These are phyloP conservation scores for Automeris io DNA, from an alignment of 2,888 invertebrate genomes.

Conservation along the genomic window DNA sequence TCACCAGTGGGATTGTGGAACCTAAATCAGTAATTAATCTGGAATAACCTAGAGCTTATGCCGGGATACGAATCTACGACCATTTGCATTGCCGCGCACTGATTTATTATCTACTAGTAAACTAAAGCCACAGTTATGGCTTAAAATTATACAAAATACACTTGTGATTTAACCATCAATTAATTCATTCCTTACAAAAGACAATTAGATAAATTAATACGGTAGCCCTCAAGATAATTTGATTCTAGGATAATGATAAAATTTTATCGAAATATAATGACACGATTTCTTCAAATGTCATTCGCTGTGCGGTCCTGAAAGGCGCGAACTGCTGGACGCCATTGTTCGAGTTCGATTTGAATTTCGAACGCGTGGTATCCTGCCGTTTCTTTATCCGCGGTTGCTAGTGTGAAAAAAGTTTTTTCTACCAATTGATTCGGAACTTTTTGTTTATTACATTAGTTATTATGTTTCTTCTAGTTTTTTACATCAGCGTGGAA, in stretches of 20 bases:
- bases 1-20: too few species aligned
- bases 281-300: constrained; percentile 50
- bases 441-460: constrained; percentile 39
- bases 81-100: too few species aligned
- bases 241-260: constrained; percentile 34
- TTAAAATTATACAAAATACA: too few species aligned
- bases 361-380: constrained; percentile 62
- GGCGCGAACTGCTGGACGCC: constrained; percentile 61
- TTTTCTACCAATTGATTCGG: constrained; percentile 50
- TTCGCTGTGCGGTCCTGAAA: constrained; percentile 49
- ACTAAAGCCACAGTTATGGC: too few species aligned
- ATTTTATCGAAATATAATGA: constrained; percentile 19
- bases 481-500: constrained; percentile 2
- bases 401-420: constrained; percentile 57
- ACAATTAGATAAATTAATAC: constrained; percentile 37
- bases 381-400: constrained; percentile 67
- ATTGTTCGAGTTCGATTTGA: constrained; percentile 64
- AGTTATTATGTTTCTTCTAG: constrained; percentile 8
- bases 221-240: constrained; percentile 49
- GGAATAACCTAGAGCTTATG: too few species aligned
- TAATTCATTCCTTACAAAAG: constrained; percentile 12
- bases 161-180: background rate
- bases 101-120: too few species aligned
- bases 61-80: too few species aligned
- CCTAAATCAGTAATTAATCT: too few species aligned